Percentiles rank a stretch among this genome's conserved stretches.
These are phyloP conservation scores for Ophion costatus DNA, from an alignment of 2,888 invertebrate species.

Conservation along the genomic window DNA sequence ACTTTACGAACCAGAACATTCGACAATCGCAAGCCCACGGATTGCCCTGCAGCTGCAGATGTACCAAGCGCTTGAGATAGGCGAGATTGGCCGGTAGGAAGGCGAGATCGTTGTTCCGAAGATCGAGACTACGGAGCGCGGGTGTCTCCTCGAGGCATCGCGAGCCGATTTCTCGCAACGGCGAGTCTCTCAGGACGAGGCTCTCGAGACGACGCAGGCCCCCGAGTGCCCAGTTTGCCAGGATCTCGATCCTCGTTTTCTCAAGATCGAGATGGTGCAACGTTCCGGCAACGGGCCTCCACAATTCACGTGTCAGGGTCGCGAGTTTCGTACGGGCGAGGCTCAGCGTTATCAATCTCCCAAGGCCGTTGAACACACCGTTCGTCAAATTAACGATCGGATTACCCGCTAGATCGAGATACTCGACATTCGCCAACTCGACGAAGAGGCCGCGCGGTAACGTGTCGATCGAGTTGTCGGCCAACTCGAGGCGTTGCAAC, in stretches of 20 bases:
- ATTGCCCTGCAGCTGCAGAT: slow-evolving; percentile 89
- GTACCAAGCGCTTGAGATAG: slow-evolving; percentile 86
- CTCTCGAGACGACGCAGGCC: slow-evolving; percentile 87
- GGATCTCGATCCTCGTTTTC: slow-evolving; percentile 87
- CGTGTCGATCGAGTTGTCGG: slow-evolving; percentile 87
- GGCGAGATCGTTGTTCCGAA: slow-evolving; percentile 88
- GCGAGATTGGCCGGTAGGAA: slow-evolving; percentile 89
- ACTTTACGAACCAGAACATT: slow-evolving; percentile 90
- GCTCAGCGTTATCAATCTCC: slow-evolving; percentile 85
- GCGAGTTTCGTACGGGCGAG: slow-evolving; percentile 86
- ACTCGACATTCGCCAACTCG: slow-evolving; percentile 86
- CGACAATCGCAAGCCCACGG: slow-evolving; percentile 95
- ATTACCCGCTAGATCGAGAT: slow-evolving; percentile 87
- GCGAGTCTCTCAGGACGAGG: slow-evolving; percentile 86
- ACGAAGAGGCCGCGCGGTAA: slow-evolving; percentile 89
- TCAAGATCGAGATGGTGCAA: slow-evolving; percentile 86
- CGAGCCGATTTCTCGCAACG: slow-evolving; percentile 77
- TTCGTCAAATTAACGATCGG: slow-evolving; percentile 86
- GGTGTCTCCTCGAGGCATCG: slow-evolving; percentile 76
- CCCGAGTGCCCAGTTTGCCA: slow-evolving; percentile 88
- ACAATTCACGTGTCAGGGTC: slow-evolving; percentile 83
- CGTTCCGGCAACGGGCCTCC: slow-evolving; percentile 83
- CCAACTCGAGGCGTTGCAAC: slow-evolving; percentile 88
- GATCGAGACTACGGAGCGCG: slow-evolving; percentile 80
- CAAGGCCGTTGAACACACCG: slow-evolving; percentile 86